These are phyloP conservation scores for Plumapathes pennacea DNA, from an alignment of 92 coral and sea anemone genomes.

Conservation along the genomic window DNA sequence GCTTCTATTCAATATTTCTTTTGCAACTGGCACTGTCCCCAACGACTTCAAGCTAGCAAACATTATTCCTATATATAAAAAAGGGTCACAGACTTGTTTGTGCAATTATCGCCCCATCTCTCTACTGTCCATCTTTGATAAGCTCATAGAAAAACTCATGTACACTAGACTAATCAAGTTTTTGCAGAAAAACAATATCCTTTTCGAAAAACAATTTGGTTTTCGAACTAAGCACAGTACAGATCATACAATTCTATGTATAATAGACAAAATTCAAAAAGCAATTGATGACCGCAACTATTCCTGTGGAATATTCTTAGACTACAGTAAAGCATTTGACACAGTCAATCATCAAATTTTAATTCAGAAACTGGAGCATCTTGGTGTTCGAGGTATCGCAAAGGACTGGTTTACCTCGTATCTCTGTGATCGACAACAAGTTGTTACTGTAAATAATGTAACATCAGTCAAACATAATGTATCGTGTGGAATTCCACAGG, in stretches of 20 bases:
- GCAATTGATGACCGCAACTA: constrained; percentile 45
- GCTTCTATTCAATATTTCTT: constrained; percentile 37
- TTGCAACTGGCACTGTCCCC: constrained; percentile 42
- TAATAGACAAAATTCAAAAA: constrained; percentile 49
- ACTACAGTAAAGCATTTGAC: constrained; percentile 36
- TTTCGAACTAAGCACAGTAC: constrained; percentile 39
- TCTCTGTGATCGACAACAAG: constrained; percentile 16
- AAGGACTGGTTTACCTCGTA: constrained; percentile 25
- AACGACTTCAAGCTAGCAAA: constrained; percentile 41
- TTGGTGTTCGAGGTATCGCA: constrained; percentile 31
- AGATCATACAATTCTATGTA: constrained; percentile 38
- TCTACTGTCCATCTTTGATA: constrained; percentile 24
- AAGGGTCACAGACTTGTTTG: constrained; percentile 11
- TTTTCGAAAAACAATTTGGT: constrained; percentile 25
- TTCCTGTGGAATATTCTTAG: constrained; percentile 54
- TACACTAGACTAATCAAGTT: constrained; percentile 31
- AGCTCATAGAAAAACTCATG: constrained; percentile 36
- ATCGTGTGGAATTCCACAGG: constrained; percentile 45
- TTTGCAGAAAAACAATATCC: constrained; percentile 15
- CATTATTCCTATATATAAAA: constrained; percentile 20
- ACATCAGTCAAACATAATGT: constrained; percentile 11
- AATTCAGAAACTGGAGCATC: constrained; percentile 30
- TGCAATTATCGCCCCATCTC: constrained; percentile 28
- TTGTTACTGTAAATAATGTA: constrained; percentile 25
- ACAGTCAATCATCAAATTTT: constrained; percentile 28